Evolutionary conservation across 2,113 vertebrate genomes (phyloP), one percentile per base, ranked within the genome.

Genomic region (Ariopsis seemanni): DNA sequence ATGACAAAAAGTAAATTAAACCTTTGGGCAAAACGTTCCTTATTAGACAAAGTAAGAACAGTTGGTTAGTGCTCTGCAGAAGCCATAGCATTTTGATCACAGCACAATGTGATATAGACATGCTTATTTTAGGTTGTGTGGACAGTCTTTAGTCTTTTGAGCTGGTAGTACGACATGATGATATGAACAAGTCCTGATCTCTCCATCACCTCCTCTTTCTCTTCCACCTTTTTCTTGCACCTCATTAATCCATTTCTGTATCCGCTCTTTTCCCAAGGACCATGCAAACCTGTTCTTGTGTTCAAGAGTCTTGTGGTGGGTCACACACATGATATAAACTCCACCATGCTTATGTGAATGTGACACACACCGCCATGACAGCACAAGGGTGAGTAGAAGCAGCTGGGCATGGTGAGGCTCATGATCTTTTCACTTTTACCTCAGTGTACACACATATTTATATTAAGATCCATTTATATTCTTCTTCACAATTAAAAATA

Each of bases 191-290:
- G 94, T 94, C 93, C 88, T 91, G 89, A 94, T 94, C 91, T 89
- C 87, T 92, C 93, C 84, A 89, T 89, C 25, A 27, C 91, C 84
- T 12, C 90, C 86, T 87, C 82, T 81, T 82, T 22, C n/a, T 71
- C 30, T 17, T 72, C 82, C 75, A 25, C 15, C n/a, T 48, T 69
- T 71, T 63, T 80, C 84, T 85, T 82, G 81, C 52, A 91, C 93
- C 88, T 87, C 71, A 89, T 93, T 93, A 94, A 94, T 95, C 93
- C 91, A 81, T 93, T 96, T 95, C 95, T 95, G 95, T 91, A 95
- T 95, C 93, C 96, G 95, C 95, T 96, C 96, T 95, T 94, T 92
- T 92, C 93, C 95, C 93, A 92, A 94, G 94, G 93, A 94, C 94
- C 95, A 97, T 97, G 96, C 96, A 96, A 88, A 93, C 94, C 92